A percentile compares a stretch with the other conserved stretches of the same genome.
Evolutionary conservation across 2,888 invertebrate genomes (phyloP).

Genomic region (Globia sparganii): DNA sequence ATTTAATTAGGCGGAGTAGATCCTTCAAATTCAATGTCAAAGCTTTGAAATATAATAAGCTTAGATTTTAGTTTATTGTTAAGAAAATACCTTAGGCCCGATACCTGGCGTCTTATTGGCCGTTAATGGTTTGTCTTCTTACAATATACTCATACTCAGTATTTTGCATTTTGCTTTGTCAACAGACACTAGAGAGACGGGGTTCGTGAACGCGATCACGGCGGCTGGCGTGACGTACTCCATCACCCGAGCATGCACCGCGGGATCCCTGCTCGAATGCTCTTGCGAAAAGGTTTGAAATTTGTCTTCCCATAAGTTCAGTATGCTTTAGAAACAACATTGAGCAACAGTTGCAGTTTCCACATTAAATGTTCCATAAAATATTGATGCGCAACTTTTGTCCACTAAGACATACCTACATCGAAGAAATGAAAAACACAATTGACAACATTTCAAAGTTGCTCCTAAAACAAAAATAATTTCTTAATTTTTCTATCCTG

Average conservation of each 20-base stretch:
- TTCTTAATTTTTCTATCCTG: not conserved
- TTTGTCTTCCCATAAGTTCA: constrained; percentile 3
- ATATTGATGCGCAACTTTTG: not conserved
- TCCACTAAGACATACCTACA: not conserved
- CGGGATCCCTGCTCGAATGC: constrained; percentile 96
- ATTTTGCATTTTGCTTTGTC: constrained; percentile 58
- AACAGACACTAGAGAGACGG: constrained; percentile 97
- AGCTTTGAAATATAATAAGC: too few relatives aligned
- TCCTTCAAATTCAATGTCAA: too few relatives aligned
- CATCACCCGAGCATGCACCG: constrained; percentile 96
- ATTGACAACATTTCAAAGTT: not conserved
- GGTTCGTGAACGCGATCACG: constrained; percentile 97
- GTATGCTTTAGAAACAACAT: not conserved
- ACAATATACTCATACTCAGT: not conserved
- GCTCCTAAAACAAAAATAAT: not conserved
- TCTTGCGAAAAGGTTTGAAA: constrained; percentile 93
- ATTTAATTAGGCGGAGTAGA: too few relatives aligned
- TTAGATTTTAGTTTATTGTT: too few relatives aligned
- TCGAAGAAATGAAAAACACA: not conserved
- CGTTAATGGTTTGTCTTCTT: not conserved
- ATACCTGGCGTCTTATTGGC: not conserved
- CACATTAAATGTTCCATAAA: not conserved
- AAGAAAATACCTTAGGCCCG: too few relatives aligned
- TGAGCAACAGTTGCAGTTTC: not conserved
- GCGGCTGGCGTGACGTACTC: constrained; percentile 97